Conservation (phyloP, 2,113 vertebrate species). For the Monopterus albus region DNA sequence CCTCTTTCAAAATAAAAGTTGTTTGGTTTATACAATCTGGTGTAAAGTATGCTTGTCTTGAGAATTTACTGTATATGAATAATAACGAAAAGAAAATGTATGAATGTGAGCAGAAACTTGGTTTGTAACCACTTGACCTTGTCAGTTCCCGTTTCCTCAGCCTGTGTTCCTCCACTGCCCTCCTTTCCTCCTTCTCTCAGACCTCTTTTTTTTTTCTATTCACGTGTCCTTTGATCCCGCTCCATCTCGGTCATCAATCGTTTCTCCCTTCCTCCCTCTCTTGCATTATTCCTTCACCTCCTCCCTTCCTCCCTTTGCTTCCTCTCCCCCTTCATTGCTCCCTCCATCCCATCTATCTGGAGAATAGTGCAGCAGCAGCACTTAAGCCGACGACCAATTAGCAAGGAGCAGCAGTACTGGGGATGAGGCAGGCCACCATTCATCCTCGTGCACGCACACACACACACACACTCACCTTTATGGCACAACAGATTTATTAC, state of each 20-base stretch:
- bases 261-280: constrained; percentile 1
- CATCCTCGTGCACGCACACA: constrained; percentile 49
- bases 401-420: constrained; percentile 61
- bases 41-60: too few relatives aligned
- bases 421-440: constrained; percentile 72
- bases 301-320: constrained; percentile 1
- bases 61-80: too few relatives aligned
- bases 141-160: background rate
- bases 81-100: too few relatives aligned
- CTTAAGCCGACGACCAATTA: constrained; percentile 80
- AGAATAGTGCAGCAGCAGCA: constrained; percentile 79
- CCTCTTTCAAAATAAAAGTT: too few relatives aligned
- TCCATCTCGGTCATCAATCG: constrained; percentile 53
- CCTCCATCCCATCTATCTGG: constrained; percentile 63
- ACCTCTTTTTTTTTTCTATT: constrained; percentile 27
- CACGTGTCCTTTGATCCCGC: constrained; percentile 41
- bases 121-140: constrained; percentile 25
- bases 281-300: too few relatives aligned
- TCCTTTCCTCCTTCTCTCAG: background rate
- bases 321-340: constrained; percentile 9
- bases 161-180: constrained; percentile 31
- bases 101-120: too few relatives aligned
- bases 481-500: constrained; percentile 72
- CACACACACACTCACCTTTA: constrained; percentile 54
- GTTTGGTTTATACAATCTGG: too few relatives aligned